Base-by-base conservation (phyloP, 2,113 vertebrate genomes). In the Porphyrio hochstetteri region DNA sequence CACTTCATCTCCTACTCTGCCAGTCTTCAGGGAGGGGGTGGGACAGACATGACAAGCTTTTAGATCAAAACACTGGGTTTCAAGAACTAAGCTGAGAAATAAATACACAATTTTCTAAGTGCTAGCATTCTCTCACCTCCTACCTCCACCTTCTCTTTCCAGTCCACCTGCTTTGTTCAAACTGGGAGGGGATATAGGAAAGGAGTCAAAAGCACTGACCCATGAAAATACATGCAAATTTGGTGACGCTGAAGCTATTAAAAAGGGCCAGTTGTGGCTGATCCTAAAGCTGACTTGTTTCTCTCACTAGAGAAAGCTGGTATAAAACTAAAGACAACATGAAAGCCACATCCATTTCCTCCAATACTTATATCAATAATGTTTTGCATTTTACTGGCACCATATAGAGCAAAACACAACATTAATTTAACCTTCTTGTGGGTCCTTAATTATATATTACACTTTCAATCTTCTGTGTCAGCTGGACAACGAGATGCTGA, bases 201-300 rank as follows among this genome's bases (percentile, higher is more conserved):
- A 92, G 69, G 23, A 84, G 48, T 75, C 80, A 96, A 68, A 94
- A 88, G 52, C 2, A 0, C 5, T 88, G 80, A 94, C 52, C 86
- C 90, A 35, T 76, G 44, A 96, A 94, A 90, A 93, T 11, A 64
- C 23, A 88, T 71, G 77, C 61, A 87, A 94, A 94, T 85, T 82
- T 70, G 25, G 71, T 46, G 7, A 18, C 55, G 59, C 27, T 95
- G 82, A 95, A 93, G 80, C 61, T 78, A 70, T 94, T 82, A 75
- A n/a, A 88, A 94, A 52, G 40, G 84, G 38, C 56, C 70, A 80
- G 33, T 46, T 78, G 64, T 33, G 19, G 28, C 46, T 91, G 76
- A 86, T 81, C 86, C 74, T 78, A 90, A 90, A 40, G 53, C 27
- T 90, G 82, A 94, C 79, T 79, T 92, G 33, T 42, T 90, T 82